phyloP scores from a whole-genome alignment of 2,797 vertebrate genomes.

The Discoglossus pictus region DNA sequence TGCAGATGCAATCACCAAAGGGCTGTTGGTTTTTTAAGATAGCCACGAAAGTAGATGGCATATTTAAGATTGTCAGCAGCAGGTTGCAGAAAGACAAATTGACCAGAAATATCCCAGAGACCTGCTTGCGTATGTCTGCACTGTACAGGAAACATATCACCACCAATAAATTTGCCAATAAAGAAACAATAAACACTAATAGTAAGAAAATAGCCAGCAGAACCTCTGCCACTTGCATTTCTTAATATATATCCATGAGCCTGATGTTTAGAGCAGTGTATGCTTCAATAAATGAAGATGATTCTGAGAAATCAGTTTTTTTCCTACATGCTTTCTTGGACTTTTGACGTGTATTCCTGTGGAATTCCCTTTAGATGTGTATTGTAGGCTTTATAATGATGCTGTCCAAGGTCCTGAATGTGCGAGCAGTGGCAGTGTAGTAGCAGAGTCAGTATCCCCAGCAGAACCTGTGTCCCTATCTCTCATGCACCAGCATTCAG shows the following conservation, averaged over 20 bases:
- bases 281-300: constrained; percentile 46
- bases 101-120: constrained; percentile 74
- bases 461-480: too few species aligned
- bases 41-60: constrained; percentile 74
- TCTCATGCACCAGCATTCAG: too few species aligned
- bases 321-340: constrained; percentile 57
- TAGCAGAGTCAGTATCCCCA: too few species aligned
- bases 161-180: constrained; percentile 74
- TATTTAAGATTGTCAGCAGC: constrained; percentile 73
- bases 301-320: constrained; percentile 42
- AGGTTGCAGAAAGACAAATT: constrained; percentile 80
- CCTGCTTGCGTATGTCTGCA: constrained; percentile 74
- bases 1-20: constrained; percentile 67
- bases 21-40: constrained; percentile 70
- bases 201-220: constrained; percentile 73
- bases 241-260: constrained; percentile 62
- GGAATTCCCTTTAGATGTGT: neutral
- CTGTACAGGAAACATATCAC: constrained; percentile 77
- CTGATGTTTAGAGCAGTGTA: constrained; percentile 18
- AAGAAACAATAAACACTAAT: constrained; percentile 69
- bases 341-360: neutral
- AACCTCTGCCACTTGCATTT: constrained; percentile 75
- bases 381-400: neutral
- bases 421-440: neutral
- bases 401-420: constrained; percentile 49